Evolutionary conservation across 1,140 invertebrate species (phyloP).

Genomic region (Hesperophylax magnus): DNA sequence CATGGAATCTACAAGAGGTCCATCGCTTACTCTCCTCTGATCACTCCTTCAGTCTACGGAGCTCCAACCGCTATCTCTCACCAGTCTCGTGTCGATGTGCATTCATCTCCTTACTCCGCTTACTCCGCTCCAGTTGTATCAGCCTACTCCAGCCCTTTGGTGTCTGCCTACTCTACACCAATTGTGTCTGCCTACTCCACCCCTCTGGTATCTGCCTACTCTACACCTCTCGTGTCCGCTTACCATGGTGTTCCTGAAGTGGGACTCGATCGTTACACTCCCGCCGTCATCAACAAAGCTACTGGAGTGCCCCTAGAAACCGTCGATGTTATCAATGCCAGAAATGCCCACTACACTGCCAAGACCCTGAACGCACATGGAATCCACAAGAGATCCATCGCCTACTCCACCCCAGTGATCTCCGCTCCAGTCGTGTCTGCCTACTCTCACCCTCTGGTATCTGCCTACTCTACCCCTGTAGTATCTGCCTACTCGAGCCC

Average conservation of each 20-base stretch:
- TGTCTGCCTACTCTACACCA: slow-evolving; percentile 56
- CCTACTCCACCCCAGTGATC: slow-evolving; percentile 54
- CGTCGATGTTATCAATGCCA: slow-evolving; percentile 55
- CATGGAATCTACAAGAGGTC: slow-evolving; percentile 59
- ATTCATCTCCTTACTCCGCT: slow-evolving; percentile 59
- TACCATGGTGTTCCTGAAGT: slow-evolving; percentile 50
- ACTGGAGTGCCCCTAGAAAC: slow-evolving; percentile 59
- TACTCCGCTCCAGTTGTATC: slow-evolving; percentile 51
- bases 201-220: slow-evolving; percentile 43
- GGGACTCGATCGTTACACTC: slow-evolving; percentile 58
- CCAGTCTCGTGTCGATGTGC: slow-evolving; percentile 63
- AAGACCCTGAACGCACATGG: slow-evolving; percentile 61
- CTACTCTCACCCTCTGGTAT: slow-evolving; percentile 32
- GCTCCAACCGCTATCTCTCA: slow-evolving; percentile 54
- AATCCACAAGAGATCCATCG: slow-evolving; percentile 59
- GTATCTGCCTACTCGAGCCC: slow-evolving; percentile 55
- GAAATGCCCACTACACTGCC: slow-evolving; percentile 59
- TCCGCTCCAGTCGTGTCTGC: slow-evolving; percentile 46
- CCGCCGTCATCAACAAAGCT: slow-evolving; percentile 58
- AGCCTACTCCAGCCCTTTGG: slow-evolving; percentile 54
- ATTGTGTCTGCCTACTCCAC: slow-evolving; percentile 46
- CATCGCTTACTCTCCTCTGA: slow-evolving; percentile 58
- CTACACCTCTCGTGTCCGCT: slow-evolving; percentile 37
- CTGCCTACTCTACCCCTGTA: slow-evolving; percentile 55
- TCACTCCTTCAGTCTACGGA: background rate